These are phyloP conservation scores for Chamaea fasciata DNA, from an alignment of 2,113 vertebrate genomes.

Conservation along the genomic window DNA sequence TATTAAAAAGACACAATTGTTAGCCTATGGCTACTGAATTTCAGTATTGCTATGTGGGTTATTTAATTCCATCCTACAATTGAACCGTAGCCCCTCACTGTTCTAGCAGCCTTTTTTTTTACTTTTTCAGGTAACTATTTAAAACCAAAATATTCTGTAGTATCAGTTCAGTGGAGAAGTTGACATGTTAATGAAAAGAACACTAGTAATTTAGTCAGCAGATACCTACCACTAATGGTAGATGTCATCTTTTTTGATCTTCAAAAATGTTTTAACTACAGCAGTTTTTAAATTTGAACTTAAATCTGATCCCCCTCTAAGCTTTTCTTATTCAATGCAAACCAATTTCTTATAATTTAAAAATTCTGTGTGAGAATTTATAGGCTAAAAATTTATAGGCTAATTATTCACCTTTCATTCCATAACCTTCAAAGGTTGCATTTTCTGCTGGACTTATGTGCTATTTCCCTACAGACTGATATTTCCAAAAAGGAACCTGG, in stretches of 20 bases:
- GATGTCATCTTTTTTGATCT: background rate
- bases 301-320: background rate
- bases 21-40: background rate
- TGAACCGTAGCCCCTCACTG: background rate
- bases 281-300: background rate
- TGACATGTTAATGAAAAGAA: background rate
- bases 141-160: conserved; percentile 20
- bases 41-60: background rate
- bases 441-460: background rate
- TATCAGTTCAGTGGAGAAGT: background rate
- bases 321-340: background rate
- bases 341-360: background rate
- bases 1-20: background rate
- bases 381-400: background rate
- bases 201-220: background rate
- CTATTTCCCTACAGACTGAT: background rate
- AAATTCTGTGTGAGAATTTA: background rate
- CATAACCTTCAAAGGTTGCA: background rate
- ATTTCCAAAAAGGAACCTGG: background rate
- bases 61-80: background rate
- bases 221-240: background rate
- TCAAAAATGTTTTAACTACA: background rate
- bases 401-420: background rate
- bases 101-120: background rate
- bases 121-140: background rate